Percentiles rank a stretch among this genome's conserved stretches.
Evolutionary conservation across 2,113 vertebrate species (phyloP).

Genomic region (Rana temporaria): DNA sequence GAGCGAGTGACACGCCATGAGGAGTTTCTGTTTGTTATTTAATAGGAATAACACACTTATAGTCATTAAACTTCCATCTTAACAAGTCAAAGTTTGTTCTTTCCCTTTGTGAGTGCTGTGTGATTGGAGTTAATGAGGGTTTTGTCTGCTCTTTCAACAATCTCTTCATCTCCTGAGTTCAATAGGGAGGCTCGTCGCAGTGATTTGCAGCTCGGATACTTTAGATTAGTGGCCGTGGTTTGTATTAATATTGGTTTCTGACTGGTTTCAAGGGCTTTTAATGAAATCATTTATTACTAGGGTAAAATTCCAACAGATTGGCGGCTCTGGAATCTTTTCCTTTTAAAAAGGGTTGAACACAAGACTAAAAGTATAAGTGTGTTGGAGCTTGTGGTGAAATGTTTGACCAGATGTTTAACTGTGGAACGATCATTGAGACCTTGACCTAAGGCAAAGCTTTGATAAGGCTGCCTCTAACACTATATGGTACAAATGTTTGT

Average conservation of each 20-base stretch:
- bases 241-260: background rate
- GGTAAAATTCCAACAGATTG: background rate
- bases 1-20: background rate
- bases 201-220: background rate
- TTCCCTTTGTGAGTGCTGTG: conserved; percentile 36
- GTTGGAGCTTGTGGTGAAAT: too few species aligned
- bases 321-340: background rate
- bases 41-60: background rate
- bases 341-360: too few species aligned
- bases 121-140: conserved; percentile 40
- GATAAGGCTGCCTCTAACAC: too few species aligned
- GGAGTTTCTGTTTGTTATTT: background rate
- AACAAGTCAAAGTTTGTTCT: conserved; percentile 42
- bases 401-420: too few species aligned
- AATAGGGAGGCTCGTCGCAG: conserved; percentile 5
- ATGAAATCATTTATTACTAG: conserved; percentile 22
- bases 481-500: too few species aligned
- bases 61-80: conserved; percentile 17
- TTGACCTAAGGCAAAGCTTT: too few species aligned
- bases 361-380: too few species aligned
- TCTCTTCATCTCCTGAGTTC: conserved; percentile 39
- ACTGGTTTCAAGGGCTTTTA: background rate
- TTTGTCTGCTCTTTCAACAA: conserved; percentile 25
- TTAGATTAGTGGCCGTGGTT: background rate
- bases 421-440: too few species aligned